Conservation (phyloP, 2,888 invertebrate species). For the Perizoma affinitatum region DNA sequence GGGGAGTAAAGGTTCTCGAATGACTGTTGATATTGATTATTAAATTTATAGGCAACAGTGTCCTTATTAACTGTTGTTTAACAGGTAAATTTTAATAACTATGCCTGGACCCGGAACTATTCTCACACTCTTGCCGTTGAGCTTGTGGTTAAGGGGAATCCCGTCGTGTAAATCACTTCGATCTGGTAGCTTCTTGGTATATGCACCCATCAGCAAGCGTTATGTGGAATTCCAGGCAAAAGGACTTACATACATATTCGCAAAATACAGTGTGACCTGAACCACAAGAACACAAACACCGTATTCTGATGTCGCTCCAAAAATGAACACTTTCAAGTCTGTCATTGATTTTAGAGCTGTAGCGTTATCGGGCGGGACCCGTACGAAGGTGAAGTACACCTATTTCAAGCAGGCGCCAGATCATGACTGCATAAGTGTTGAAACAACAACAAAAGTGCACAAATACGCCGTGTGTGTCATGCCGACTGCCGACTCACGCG, state of each 20-base stretch:
- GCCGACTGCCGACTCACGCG: conserved; percentile 20
- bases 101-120: neutral
- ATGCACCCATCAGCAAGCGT: too few relatives aligned
- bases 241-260: too few relatives aligned
- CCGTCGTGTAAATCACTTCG: neutral
- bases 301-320: too few relatives aligned
- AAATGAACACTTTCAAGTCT: too few relatives aligned
- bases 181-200: neutral
- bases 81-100: neutral
- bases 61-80: neutral
- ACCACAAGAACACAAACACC: too few relatives aligned
- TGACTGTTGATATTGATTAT: too few relatives aligned
- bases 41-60: too few relatives aligned
- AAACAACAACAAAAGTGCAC: conserved; percentile 27
- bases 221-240: too few relatives aligned
- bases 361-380: neutral
- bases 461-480: conserved; percentile 24
- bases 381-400: conserved; percentile 12
- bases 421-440: conserved; percentile 23
- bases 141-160: conserved; percentile 8
- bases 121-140: neutral
- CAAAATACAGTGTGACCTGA: too few relatives aligned
- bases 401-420: conserved; percentile 19
- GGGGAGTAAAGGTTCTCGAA: too few relatives aligned
- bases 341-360: conserved; percentile 2